Base-by-base conservation (phyloP, 2,888 invertebrate genomes). In the Eupithecia subfuscata region DNA sequence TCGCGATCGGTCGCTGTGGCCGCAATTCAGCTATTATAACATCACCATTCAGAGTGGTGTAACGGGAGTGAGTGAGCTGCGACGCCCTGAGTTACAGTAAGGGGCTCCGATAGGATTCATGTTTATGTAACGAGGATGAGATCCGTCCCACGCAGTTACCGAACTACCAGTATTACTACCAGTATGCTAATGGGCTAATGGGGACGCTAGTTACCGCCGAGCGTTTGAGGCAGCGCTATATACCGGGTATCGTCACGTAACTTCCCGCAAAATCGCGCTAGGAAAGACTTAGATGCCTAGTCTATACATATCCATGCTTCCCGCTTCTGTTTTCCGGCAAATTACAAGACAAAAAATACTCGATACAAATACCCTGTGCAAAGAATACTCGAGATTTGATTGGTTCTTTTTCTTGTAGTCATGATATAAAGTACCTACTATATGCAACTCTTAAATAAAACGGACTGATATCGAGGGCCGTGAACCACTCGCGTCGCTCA, bases 41-140 rank as follows among this genome's bases (percentile, higher is more conserved):
- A 12, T 43, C 43, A 43, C 16, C 45, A 45, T 52, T 48, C 18
- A 56, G 12, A 60, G 14, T 60, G 22, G 14, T 14, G 22, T 22
- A 60, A 60, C 12, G 60, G 60, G 14, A 25, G 60, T 60, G n/a
- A 60, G 6, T 60, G 12, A 22, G 14, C 60, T 60, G 25, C 14
- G 12, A 60, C 56, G 56, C 56, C 71, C 25, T 45, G 68, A 48
- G 70, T 40, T 43, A 69, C 71, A 70, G 16, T 70, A 67, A 67
- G 69, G 73, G 67, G 76, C 71, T 71, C 73, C 52, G 69, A 69
- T 69, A 71, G 74, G 71, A 74, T 69, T 76, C 71, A 76, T 76
- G 76, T 76, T 71, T 76, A 76, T 74, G 76, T 76, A 76, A 71
- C 74, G 71, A 69, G 76, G 73, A 73, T 76, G 69, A 56, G 73